These are phyloP conservation scores for Melitaea cinxia DNA, from an alignment of 1,140 invertebrate genomes.

Conservation along the genomic window DNA sequence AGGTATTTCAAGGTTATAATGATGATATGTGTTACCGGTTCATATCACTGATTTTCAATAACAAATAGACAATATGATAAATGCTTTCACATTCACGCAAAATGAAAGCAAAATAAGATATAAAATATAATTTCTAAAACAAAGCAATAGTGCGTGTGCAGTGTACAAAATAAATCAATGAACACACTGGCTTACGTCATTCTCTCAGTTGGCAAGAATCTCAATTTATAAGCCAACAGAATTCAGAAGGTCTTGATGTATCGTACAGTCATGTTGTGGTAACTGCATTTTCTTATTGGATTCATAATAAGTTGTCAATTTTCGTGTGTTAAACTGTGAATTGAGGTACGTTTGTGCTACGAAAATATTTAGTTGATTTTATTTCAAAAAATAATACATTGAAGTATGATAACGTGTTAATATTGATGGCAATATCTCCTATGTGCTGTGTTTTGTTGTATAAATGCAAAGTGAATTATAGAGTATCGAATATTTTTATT, in stretches of 20 bases:
- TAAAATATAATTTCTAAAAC: neutral
- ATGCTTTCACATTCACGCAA: neutral
- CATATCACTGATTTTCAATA: no score
- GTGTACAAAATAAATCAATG: conserved; percentile 31
- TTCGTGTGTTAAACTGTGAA: conserved; percentile 46
- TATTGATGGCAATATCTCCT: conserved; percentile 20
- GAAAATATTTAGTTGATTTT: conserved; percentile 22
- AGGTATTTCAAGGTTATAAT: neutral
- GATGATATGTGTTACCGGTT: neutral
- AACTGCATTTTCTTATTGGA: conserved; percentile 26
- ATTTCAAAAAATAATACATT: conserved; percentile 27
- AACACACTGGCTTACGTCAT: conserved; percentile 58
- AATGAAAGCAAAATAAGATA: neutral
- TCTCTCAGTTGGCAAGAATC: conserved; percentile 57
- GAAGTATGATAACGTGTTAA: conserved; percentile 12
- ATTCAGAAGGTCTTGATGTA: conserved; percentile 36
- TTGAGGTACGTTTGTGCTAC: conserved; percentile 50
- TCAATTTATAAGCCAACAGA: conserved; percentile 42
- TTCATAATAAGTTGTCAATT: conserved; percentile 49
- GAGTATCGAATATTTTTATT: neutral
- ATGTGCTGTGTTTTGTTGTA: conserved; percentile 44
- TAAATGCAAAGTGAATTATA: conserved; percentile 16
- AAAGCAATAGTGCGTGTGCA: neutral
- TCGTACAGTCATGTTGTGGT: conserved; percentile 7
- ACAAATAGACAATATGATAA: no score